These are phyloP conservation scores for Fissipunctia ypsillon DNA, from an alignment of 2,888 invertebrate species.

Conservation along the genomic window DNA sequence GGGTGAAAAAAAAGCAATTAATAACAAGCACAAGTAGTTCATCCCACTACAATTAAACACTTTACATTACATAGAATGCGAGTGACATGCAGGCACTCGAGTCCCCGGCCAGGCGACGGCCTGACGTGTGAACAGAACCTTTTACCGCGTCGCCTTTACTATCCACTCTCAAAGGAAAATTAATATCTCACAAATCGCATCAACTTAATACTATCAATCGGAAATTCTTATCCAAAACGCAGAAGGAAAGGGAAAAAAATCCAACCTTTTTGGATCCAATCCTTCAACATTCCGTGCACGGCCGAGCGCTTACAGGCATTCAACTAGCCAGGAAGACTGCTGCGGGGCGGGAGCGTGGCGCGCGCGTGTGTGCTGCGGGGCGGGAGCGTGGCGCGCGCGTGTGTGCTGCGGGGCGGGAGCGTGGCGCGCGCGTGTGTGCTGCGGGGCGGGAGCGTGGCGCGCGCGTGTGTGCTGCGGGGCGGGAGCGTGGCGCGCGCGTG, in stretches of 20 bases:
- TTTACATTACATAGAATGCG: not conserved
- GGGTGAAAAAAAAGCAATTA: not conserved
- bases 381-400: not conserved
- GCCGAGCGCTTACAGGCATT: conserved; percentile 36
- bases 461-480: not conserved
- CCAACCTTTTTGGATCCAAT: conserved; percentile 5
- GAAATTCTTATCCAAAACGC: conserved; percentile 23
- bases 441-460: conserved; percentile 14
- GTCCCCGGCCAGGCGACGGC: not conserved
- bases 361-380: conserved; percentile 12
- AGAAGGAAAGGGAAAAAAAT: not conserved
- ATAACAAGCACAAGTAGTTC: not conserved
- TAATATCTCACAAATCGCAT: conserved; percentile 6
- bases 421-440: not conserved
- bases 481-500: not conserved
- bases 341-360: conserved; percentile 1
- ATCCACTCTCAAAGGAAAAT: conserved; percentile 2
- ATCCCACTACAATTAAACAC: not conserved
- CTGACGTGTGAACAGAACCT: not conserved
- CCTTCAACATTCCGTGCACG: conserved; percentile 40
- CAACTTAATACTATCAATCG: conserved; percentile 23
- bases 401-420: conserved; percentile 5
- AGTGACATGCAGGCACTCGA: not conserved
- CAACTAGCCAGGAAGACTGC: conserved; percentile 47
- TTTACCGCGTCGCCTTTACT: not conserved